These are phyloP conservation scores for Oxyura jamaicensis DNA, from an alignment of 2,113 vertebrate species.

Conservation along the genomic window DNA sequence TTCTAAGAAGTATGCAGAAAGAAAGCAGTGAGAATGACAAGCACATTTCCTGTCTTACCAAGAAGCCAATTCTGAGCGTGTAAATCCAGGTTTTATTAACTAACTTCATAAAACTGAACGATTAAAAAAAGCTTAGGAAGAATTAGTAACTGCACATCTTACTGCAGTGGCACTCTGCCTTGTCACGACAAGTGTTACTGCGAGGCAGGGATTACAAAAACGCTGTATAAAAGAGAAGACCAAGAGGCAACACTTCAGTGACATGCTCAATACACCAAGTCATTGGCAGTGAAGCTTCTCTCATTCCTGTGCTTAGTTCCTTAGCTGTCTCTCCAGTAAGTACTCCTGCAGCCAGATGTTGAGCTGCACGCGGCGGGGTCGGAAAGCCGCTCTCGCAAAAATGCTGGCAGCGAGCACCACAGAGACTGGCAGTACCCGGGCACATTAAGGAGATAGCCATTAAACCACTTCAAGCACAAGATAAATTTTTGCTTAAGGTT, in stretches of 20 bases:
- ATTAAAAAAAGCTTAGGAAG: not conserved
- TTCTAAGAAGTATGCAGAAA: not conserved
- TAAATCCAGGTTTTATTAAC: constrained; percentile 2
- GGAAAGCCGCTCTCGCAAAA: not conserved
- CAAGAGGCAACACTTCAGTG: not conserved
- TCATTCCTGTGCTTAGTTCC: not conserved
- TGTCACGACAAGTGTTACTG: not conserved
- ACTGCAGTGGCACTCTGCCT: not conserved
- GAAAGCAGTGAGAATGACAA: not conserved
- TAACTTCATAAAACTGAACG: not conserved
- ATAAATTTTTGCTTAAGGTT: constrained; percentile 31
- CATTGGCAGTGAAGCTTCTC: not conserved
- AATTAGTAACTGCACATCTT: not conserved
- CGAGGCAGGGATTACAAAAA: not conserved
- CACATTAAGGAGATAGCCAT: constrained; percentile 5
- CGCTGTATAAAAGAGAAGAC: not conserved
- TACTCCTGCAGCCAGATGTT: constrained; percentile 1
- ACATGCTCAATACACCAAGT: not conserved
- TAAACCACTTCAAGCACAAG: constrained; percentile 17
- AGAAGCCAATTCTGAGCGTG: not conserved
- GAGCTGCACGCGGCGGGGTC: not conserved
- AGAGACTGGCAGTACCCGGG: not conserved
- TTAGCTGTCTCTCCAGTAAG: not conserved
- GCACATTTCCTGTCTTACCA: not conserved
- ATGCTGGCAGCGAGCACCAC: not conserved